Evolutionary conservation across 92 coral and sea anemone species (phyloP).

Genomic region (Epizoanthus scotinus): DNA sequence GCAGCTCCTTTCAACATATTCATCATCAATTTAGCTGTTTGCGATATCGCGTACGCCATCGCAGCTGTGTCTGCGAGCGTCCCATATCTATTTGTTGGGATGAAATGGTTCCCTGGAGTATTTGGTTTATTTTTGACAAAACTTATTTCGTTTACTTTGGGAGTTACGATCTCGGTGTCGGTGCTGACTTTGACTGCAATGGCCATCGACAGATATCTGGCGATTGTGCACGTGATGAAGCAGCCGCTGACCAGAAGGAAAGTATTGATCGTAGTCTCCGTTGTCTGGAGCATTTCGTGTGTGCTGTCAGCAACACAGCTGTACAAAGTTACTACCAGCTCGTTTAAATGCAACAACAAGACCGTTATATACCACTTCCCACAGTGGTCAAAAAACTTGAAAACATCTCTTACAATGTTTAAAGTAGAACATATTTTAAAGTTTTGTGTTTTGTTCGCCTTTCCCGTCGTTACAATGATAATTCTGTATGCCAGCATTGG

Average conservation of each 20-base stretch:
- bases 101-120: background rate
- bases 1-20: background rate
- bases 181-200: constrained; percentile 1
- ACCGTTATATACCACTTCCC: background rate
- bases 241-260: constrained; percentile 13
- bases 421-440: constrained; percentile 1
- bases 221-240: constrained; percentile 13
- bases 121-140: constrained; percentile 6
- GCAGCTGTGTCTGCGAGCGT: constrained; percentile 1
- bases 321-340: background rate
- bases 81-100: background rate
- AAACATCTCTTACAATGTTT: background rate
- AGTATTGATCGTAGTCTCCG: background rate
- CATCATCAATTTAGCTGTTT: constrained; percentile 5
- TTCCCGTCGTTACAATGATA: constrained; percentile 6
- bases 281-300: background rate
- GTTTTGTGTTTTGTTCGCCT: constrained; percentile 3
- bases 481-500: background rate
- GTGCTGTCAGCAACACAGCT: constrained; percentile 5
- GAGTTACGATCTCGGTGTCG: background rate
- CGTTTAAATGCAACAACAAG: background rate
- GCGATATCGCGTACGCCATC: constrained; percentile 2
- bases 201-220: constrained; percentile 6
- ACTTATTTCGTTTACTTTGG: background rate
- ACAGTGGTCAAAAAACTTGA: background rate